These are phyloP conservation scores for Lissonota sp. DNA, from an alignment of 2,888 invertebrate species.

Conservation along the genomic window DNA sequence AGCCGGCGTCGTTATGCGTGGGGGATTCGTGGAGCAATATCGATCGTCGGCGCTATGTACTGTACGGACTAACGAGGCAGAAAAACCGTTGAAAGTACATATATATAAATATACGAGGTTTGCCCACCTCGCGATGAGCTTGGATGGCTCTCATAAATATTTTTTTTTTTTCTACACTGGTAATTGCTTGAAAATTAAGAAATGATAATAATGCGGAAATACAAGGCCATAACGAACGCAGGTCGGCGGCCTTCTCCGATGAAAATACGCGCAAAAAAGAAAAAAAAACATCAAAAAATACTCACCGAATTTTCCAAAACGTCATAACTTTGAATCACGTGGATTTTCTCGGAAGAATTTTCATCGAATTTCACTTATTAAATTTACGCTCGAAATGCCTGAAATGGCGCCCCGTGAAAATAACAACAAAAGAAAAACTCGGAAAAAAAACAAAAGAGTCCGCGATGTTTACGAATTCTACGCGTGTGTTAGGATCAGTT, in stretches of 20 bases:
- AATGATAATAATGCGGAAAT: neutral
- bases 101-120: neutral
- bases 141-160: no score
- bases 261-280: neutral
- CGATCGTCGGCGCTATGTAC: constrained; percentile 18
- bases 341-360: neutral
- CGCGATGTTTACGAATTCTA: constrained; percentile 1
- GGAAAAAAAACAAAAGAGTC: constrained; percentile 33
- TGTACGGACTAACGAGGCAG: constrained; percentile 3
- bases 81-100: constrained; percentile 1
- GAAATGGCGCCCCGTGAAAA: constrained; percentile 28
- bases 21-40: constrained; percentile 13
- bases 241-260: neutral
- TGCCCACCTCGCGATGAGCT: neutral
- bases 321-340: constrained; percentile 26
- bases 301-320: constrained; percentile 34
- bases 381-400: constrained; percentile 43
- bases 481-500: neutral
- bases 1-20: neutral
- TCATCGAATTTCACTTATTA: constrained; percentile 3
- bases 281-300: constrained; percentile 1
- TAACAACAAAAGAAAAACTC: neutral
- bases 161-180: neutral
- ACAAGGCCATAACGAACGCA: no score
- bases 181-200: neutral